phyloP scores from a whole-genome alignment of 2,113 vertebrate genomes.

The Tamias sibiricus region DNA sequence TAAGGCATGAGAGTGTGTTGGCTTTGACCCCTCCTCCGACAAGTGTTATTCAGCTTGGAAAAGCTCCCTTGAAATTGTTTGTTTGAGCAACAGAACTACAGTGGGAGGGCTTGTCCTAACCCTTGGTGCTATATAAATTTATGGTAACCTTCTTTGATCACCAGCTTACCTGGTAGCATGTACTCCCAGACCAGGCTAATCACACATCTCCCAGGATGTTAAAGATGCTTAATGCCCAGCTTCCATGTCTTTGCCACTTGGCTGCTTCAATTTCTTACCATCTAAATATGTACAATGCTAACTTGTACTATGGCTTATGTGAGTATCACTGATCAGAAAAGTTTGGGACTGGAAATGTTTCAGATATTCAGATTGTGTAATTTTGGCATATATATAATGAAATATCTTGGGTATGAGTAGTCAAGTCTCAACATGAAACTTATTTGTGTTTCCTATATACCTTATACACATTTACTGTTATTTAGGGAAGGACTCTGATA shows the following conservation, averaged over 20 bases:
- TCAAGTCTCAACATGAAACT: neutral
- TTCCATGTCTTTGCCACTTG: neutral
- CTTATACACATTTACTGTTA: neutral
- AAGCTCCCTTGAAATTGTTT: constrained; percentile 28
- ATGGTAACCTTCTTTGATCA: neutral
- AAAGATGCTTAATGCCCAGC: neutral
- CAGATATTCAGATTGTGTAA: neutral
- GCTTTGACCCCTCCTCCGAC: neutral
- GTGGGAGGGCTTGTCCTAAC: neutral
- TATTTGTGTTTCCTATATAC: neutral
- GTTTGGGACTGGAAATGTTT: neutral
- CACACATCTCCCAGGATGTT: neutral
- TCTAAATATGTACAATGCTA: neutral
- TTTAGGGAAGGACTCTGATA: no score
- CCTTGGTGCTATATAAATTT: neutral
- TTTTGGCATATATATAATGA: neutral
- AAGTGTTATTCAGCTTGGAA: constrained; percentile 46
- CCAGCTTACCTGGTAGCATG: neutral
- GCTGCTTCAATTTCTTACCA: neutral
- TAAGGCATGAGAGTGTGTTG: neutral
- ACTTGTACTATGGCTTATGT: neutral
- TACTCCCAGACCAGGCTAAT: neutral
- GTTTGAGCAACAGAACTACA: neutral
- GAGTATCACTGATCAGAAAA: neutral
- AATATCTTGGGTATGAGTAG: neutral